phyloP scores from a whole-genome alignment of 2,797 vertebrate genomes.

The Chelon auratus region DNA sequence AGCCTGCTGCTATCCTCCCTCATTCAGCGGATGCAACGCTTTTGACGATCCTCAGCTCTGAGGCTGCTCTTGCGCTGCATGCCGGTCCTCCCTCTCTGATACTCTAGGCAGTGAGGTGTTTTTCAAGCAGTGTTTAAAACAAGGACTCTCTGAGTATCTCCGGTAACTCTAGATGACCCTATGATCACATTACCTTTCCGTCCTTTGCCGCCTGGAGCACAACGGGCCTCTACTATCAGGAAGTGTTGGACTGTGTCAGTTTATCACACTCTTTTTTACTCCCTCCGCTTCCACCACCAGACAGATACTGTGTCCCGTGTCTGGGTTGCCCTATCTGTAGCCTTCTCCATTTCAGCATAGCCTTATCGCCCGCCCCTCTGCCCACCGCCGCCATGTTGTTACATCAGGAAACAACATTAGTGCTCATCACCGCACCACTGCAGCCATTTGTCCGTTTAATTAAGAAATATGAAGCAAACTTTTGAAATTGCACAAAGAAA shows the following conservation, averaged over 20 bases:
- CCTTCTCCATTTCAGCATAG: slow-evolving; percentile 56
- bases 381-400: slow-evolving; percentile 11
- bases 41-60: slow-evolving; percentile 2
- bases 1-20: background rate
- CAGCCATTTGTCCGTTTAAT: no score
- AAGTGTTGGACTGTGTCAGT: slow-evolving; percentile 61
- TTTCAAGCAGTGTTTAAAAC: slow-evolving; percentile 26
- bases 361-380: slow-evolving; percentile 3
- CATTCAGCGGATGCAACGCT: background rate
- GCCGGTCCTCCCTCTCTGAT: slow-evolving; percentile 18
- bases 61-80: background rate
- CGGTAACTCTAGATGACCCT: slow-evolving; percentile 63
- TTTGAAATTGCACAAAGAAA: no score
- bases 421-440: background rate
- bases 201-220: slow-evolving; percentile 44
- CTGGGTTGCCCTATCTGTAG: slow-evolving; percentile 43
- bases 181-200: slow-evolving; percentile 72
- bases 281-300: slow-evolving; percentile 31
- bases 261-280: slow-evolving; percentile 57
- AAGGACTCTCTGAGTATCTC: slow-evolving; percentile 54
- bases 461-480: no score
- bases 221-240: slow-evolving; percentile 50
- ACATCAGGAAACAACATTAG: slow-evolving; percentile 26
- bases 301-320: slow-evolving; percentile 62
- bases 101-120: background rate